Base-by-base conservation (phyloP, 2,113 vertebrate species). In the Numida meleagris region DNA sequence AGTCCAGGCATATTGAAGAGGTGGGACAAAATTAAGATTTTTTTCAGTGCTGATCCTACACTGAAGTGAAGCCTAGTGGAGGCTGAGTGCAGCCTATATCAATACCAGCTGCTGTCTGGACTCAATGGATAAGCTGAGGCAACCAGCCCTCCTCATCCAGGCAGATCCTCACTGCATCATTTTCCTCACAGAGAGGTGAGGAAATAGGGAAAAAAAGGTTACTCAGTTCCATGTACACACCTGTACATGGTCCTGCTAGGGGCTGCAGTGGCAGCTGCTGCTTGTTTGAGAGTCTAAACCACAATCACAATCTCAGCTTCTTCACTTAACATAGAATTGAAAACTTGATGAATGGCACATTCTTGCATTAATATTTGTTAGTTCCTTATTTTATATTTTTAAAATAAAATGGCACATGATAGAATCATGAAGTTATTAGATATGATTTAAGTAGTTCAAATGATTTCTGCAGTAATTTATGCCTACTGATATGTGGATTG, bases 381-480 rank as follows among this genome's bases (percentile, higher is more conserved):
- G 13, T 72, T 71, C 79, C 16, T 55, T 2, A 34, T 45, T 50
- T 65, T 59, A 16, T 55, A 46, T 57, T 61, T 34, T 45, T 25
- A 62, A 62, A n/a, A 15, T 25, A 58, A 84, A 77, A 62, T 48
- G 8, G 78, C 24, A 15, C 9, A 17, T 42, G 50, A 74, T 55
- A n/a, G n/a, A n/a, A n/a, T n/a, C n/a, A n/a, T n/a, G n/a, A n/a
- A n/a, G n/a, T n/a, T n/a, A n/a, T n/a, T n/a, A n/a, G n/a, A n/a
- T n/a, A n/a, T 42, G 23, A 34, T 48, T 12, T 78, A 3, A 14
- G 51, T 12, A 15, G 4, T 73, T 94, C 29, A 43, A 58, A 63
- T 18, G 12, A 76, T 86, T 91, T 61, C 51, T 67, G 57, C 40
- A 92, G 29, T 71, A 75, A 57, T 84, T 93, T 79, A 20, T 33